Evolutionary conservation across 1,140 invertebrate genomes (phyloP), one percentile per base, ranked within the genome.

Genomic region (Chymomyza costata): DNA sequence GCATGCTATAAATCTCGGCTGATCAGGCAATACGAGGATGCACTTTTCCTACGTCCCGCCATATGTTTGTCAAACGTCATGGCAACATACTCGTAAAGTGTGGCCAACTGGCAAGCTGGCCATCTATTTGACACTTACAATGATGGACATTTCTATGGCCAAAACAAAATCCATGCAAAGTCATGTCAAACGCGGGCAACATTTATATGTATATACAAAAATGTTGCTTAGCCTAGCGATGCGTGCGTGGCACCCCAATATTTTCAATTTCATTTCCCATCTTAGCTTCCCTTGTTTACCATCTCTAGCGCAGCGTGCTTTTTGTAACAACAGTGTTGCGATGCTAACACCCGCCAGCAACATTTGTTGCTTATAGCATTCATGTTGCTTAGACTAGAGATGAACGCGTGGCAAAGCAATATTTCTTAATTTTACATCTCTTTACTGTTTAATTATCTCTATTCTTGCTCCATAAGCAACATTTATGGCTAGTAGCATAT

Each of bases 311-410:
- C n/a, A n/a, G n/a, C n/a, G n/a, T n/a, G n/a, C n/a, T n/a, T n/a
- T n/a, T n/a, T n/a, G n/a, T n/a, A n/a, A n/a, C n/a, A n/a, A n/a
- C n/a, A n/a, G n/a, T n/a, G n/a, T n/a, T n/a, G n/a, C n/a, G n/a
- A n/a, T n/a, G n/a, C n/a, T n/a, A n/a, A n/a, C n/a, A n/a, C 37
- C 39, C 17, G 14, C 15, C 34, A 34, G 54, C 71, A 39, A 71
- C 56, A 58, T 71, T 71, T 76, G 70, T 76, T 71, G 70, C 76
- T 73, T 25, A n/a, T n/a, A n/a, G n/a, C n/a, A n/a, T n/a, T n/a
- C n/a, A n/a, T n/a, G n/a, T n/a, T n/a, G n/a, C n/a, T n/a, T n/a
- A n/a, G n/a, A n/a, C n/a, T n/a, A n/a, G n/a, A n/a, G n/a, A n/a
- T n/a, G n/a, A n/a, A n/a, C n/a, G n/a, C n/a, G n/a, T n/a, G n/a